Conservation (phyloP, 2,797 vertebrate genomes). For the Glossophaga mutica region DNA sequence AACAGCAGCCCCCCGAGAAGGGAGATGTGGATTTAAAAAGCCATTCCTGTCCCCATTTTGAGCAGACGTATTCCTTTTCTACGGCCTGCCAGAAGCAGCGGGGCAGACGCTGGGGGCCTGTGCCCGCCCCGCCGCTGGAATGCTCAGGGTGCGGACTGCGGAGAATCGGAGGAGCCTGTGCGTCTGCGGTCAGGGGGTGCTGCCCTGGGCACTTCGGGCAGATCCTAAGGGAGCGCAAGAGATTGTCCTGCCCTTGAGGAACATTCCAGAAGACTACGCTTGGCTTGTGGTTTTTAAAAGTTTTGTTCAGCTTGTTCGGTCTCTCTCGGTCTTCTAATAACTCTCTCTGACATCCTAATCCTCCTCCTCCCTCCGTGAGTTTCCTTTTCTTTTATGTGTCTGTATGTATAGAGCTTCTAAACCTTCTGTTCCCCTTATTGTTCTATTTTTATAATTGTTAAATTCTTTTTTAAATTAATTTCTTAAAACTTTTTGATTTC, state of each 20-base stretch:
- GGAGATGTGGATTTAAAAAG: not conserved
- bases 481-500: not conserved
- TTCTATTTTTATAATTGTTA: not conserved
- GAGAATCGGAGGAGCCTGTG: not conserved
- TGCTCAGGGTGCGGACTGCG: not conserved
- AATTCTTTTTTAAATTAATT: too few species aligned
- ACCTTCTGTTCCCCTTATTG: not conserved
- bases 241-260: not conserved
- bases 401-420: not conserved
- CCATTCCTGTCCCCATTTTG: not conserved
- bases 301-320: not conserved
- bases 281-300: conserved; percentile 18
- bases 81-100: not conserved
- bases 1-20: not conserved
- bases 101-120: not conserved
- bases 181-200: not conserved
- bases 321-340: not conserved
- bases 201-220: not conserved
- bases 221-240: not conserved
- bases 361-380: not conserved
- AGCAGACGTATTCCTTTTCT: not conserved
- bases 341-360: not conserved
- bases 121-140: not conserved
- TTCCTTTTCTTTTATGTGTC: not conserved
- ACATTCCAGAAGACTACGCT: not conserved